Conservation (phyloP, 2,888 invertebrate genomes). For the Drosophila melanosoma region DNA sequence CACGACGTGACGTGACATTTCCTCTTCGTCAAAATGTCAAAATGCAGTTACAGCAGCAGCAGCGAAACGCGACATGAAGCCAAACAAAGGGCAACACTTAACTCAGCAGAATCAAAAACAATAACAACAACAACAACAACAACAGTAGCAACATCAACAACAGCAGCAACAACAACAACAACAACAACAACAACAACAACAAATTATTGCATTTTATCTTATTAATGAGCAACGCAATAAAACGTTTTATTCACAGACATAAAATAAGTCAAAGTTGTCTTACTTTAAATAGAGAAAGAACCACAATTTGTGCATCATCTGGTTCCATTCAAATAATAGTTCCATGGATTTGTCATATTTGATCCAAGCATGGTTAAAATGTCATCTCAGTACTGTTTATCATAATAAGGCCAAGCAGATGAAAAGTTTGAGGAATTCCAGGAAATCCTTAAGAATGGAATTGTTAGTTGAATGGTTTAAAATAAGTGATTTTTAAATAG, state of each 20-base stretch:
- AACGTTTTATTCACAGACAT: neutral
- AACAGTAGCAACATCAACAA: conserved; percentile 6
- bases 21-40: conserved; percentile 85
- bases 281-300: neutral
- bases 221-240: conserved; percentile 42
- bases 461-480: neutral
- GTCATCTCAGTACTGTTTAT: neutral
- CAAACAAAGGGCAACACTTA: conserved; percentile 63
- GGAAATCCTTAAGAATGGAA: neutral
- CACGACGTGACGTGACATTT: conserved; percentile 85
- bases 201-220: conserved; percentile 27
- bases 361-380: neutral
- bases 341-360: neutral
- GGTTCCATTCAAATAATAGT: neutral
- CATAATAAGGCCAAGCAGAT: neutral
- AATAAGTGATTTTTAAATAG: neutral
- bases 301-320: neutral
- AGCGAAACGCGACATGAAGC: conserved; percentile 56
- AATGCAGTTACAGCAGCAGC: conserved; percentile 68
- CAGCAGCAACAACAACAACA: conserved; percentile 12
- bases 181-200: conserved; percentile 9
- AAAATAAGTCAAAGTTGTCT: neutral
- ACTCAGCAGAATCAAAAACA: conserved; percentile 23
- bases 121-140: conserved; percentile 24
- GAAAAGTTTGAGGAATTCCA: neutral